Evolutionary conservation across 2,888 invertebrate species (phyloP), one percentile per base, ranked within the genome.

Genomic region (Anoplius nigerrimus): DNA sequence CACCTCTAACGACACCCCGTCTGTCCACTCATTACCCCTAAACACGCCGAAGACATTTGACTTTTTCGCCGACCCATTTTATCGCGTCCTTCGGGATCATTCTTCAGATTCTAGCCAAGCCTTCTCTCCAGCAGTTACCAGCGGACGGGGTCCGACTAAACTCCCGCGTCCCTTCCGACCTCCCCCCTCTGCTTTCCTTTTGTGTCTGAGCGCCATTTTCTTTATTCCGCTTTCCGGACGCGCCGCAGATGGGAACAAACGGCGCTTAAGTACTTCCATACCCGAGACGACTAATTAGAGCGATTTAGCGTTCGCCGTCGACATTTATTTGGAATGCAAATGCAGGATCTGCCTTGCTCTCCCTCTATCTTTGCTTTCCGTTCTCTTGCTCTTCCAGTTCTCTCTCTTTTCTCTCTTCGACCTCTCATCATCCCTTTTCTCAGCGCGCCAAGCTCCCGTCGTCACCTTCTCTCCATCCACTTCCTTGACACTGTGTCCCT

Each of bases 271-370:
- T 75, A 79, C 75, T 78, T 78, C 73, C 77, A 79, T 73, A 73
- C 75, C 27, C 66, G 69, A 59, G 71, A 73, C 75, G 79, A 75
- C 79, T 79, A 79, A 79, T 79, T 79, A 79, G 77, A 77, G 70
- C 79, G 79, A 79, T 79, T 79, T 79, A 79, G 68, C 77, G 75
- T 65, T 65, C 67, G 70, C 71, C 73, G 76, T 69, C 67, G 72
- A 69, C 77, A 64, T 79, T 79, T 79, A 79, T 79, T 79, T 79
- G 73, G 79, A 79, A 79, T 75, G 79, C 79, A 79, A 79, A 76
- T 79, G 70, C 66, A 66, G 72, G 52, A 63, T 67, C 69, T 64
- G 48, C 27, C 27, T 27, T 6, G n/a, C n/a, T 22, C 67, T 64
- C 16, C 34, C 58, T n/a, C 42, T 58, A 42, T 2, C 34, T 46